phyloP scores from a whole-genome alignment of 2,797 vertebrate species.

The Monodelphis domestica region DNA sequence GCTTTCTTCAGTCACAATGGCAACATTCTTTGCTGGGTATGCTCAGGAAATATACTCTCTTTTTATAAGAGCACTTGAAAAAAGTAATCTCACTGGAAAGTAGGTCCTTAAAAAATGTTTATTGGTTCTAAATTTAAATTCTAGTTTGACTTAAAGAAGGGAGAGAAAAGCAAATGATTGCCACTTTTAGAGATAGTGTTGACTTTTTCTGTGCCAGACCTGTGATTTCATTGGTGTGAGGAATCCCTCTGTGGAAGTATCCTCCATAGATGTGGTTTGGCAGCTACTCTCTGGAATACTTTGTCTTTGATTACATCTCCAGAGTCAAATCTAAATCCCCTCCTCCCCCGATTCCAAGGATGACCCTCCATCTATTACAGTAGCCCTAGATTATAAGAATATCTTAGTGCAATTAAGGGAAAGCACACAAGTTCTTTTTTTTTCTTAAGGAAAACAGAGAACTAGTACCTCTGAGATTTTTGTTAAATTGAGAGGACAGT shows the following conservation, averaged over 20 bases:
- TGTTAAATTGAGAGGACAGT: constrained; percentile 27
- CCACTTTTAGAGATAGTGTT: neutral
- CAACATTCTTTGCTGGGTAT: neutral
- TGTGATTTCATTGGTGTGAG: neutral
- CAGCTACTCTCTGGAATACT: neutral
- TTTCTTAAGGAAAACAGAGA: neutral
- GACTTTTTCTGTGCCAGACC: neutral
- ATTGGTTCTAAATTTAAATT: constrained; percentile 26
- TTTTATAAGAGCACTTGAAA: neutral
- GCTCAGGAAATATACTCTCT: neutral
- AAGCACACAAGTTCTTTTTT: neutral
- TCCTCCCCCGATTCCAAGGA: neutral
- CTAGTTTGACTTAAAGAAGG: constrained; percentile 36
- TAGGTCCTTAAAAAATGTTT: neutral
- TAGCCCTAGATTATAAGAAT: neutral
- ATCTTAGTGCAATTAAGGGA: neutral
- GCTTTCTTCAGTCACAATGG: constrained; percentile 19
- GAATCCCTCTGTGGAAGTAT: neutral
- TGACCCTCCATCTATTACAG: neutral
- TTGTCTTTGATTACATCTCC: neutral
- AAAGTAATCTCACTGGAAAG: neutral
- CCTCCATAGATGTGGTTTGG: neutral
- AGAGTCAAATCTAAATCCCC: neutral
- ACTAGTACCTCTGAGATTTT: neutral
- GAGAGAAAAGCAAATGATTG: constrained; percentile 24